Evolutionary conservation across 2,888 invertebrate species (phyloP).

Genomic region (Lasioglossum marginatum): DNA sequence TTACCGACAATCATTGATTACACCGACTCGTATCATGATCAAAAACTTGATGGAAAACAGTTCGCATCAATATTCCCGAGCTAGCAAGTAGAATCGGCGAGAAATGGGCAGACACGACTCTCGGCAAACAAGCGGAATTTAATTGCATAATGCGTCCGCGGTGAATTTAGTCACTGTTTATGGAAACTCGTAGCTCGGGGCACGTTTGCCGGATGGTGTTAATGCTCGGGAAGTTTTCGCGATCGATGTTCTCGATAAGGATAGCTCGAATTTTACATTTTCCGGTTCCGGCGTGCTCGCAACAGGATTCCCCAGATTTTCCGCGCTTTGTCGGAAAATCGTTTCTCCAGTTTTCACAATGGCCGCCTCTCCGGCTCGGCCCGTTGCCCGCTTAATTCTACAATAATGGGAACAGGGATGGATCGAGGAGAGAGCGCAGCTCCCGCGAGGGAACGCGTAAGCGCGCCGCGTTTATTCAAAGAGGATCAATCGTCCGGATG

Average conservation of each 20-base stretch:
- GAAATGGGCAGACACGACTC: not conserved
- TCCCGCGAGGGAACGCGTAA: constrained; percentile 33
- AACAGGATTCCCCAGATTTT: not conserved
- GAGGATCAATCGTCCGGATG: constrained; percentile 69
- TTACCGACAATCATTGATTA: not conserved
- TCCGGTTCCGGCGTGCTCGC: not conserved
- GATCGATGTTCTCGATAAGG: not conserved
- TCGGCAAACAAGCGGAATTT: not conserved
- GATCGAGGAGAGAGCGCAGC: constrained; percentile 15
- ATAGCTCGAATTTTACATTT: not conserved
- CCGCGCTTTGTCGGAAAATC: not conserved
- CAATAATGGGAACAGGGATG: not conserved
- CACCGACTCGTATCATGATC: not conserved
- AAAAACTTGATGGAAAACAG: not conserved
- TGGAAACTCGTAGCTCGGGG: not conserved
- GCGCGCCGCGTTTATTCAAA: constrained; percentile 58
- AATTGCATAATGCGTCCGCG: not conserved
- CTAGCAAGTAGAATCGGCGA: not conserved
- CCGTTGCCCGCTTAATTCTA: not conserved
- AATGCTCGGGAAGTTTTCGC: not conserved
- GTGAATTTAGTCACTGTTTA: not conserved
- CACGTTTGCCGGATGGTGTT: not conserved
- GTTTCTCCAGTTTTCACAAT: not conserved
- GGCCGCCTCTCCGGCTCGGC: not conserved
- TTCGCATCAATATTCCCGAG: not conserved